Base-by-base conservation (phyloP, 2,797 vertebrate genomes). In the Gouania willdenowi region DNA sequence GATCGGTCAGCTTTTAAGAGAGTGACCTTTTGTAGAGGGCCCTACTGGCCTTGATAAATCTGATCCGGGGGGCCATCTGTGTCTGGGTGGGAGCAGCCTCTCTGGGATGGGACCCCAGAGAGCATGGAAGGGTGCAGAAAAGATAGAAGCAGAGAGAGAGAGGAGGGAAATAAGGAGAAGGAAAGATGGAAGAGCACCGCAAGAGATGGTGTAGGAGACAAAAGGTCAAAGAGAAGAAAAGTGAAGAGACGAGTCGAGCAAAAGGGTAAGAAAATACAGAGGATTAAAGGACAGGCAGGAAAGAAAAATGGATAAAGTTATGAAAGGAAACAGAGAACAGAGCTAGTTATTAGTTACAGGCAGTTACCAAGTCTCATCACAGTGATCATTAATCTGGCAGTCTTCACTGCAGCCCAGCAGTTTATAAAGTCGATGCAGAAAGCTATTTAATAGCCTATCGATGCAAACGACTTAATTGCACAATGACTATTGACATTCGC, bases 1-100 rank as follows among this genome's bases (percentile, higher is more conserved):
- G 89, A 93, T 93, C 87, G 89, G 83, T 79, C 81, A 80, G 91
- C 90, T 94, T 92, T 92, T 92, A 93, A 88, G 91, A 89, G 87
- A 90, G 84, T 93, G 89, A 90, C 89, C 88, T 91, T 90, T 90
- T 76, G 80, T 79, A 67, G 90, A 92, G 91, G 82, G 83, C 90
- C 89, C 86, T 86, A 87, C 90, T 83, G 90, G 86, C 79, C 84
- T 85, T 86, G 87, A 90, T 93, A 94, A 94, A 93, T 91, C 91
- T 93, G 89, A 92, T 91, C 91, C 88, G 85, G 89, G n/a, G 88
- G 88, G 84, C 88, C 91, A 89, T 91, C 87, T 92, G 89, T 89
- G 82, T 82, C 81, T 82, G 75, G 77, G 60, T 72, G 59, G 62
- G 73, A 66, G 72, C 39, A 69, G 72, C 59, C 52, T 73, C 46